A percentile compares a stretch with the other conserved stretches of the same genome.
These are phyloP conservation scores for Falco biarmicus DNA, from an alignment of 2,797 vertebrate species.

Conservation along the genomic window DNA sequence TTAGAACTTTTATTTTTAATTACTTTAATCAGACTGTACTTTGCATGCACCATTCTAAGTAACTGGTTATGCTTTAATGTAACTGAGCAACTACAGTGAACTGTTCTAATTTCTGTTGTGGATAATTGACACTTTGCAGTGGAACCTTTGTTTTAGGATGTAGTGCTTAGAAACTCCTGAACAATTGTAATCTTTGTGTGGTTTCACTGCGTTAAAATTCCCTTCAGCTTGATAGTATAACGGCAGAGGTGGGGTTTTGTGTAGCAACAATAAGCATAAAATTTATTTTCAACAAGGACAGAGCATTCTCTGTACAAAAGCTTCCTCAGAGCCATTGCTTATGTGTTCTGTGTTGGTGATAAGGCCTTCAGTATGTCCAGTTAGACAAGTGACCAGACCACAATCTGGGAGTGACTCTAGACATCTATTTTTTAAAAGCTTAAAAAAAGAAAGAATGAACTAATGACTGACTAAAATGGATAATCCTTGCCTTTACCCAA, in stretches of 20 bases:
- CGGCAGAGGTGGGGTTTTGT: background rate
- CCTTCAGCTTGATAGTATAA: background rate
- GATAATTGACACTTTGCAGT: background rate
- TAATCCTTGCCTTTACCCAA: background rate
- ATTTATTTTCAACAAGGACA: background rate
- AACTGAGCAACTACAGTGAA: background rate
- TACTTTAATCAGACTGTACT: background rate
- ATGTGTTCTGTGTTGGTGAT: background rate
- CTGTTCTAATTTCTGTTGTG: background rate
- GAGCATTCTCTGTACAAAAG: background rate
- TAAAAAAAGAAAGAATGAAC: background rate
- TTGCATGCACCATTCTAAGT: background rate
- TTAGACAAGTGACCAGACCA: background rate
- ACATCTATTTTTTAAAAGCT: background rate
- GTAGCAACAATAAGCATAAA: background rate
- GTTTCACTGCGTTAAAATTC: background rate
- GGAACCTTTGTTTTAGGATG: background rate
- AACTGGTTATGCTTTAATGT: background rate
- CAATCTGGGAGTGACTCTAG: background rate
- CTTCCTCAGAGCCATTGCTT: background rate
- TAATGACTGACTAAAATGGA: background rate
- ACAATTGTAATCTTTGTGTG: background rate
- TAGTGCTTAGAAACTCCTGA: background rate
- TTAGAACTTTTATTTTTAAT: background rate
- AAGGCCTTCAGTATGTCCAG: background rate